Base-by-base conservation (phyloP, 2,888 invertebrate species). In the Operophtera brumata region DNA sequence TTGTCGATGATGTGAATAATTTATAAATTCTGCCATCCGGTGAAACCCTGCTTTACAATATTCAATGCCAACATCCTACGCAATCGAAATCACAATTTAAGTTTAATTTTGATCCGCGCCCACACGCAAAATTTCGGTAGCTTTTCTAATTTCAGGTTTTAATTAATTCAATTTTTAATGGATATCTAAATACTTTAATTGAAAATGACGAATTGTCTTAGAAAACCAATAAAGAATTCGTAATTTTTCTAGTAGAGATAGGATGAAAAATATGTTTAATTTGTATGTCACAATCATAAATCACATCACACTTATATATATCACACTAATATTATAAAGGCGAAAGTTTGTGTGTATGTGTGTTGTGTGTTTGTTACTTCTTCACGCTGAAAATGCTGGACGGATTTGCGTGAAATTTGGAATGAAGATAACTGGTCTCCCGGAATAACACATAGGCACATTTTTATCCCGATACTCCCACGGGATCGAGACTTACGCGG, bases 41-140 rank as follows among this genome's bases (percentile, higher is more conserved):
- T 4, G 9, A 14, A 6, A 25, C 28, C 8, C 12, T 34, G 32
- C 25, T 48, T 41, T 13, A 20, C 47, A 45, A 40, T 51, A 51
- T 47, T 32, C 32, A 53, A 47, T 43, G 39, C n/a, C 32, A 13
- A 12, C 37, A 4, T 13, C 54, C 54, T 36, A 54, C 45, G 45
- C 20, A 42, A 43, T 42, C 26, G 47, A n/a, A 43, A 50, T 54
- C 32, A 54, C n/a, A 9, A 28, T 28, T 40, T 20, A 42, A 37
- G 28, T 9, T 20, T 13, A 7, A 30, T 47, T 37, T 20, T 32
- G 32, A 8, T 30, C 40, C 8, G 12, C 30, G 30, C 25, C 47
- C 20, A 37, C 25, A 9, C 26, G 12, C 7, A 11, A 10, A 42
- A 41, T 41, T 10, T 42, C 35, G 10, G 30, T 28, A 42, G 9